These are phyloP conservation scores for Bombycilla garrulus DNA, from an alignment of 2,113 vertebrate species.

Conservation along the genomic window DNA sequence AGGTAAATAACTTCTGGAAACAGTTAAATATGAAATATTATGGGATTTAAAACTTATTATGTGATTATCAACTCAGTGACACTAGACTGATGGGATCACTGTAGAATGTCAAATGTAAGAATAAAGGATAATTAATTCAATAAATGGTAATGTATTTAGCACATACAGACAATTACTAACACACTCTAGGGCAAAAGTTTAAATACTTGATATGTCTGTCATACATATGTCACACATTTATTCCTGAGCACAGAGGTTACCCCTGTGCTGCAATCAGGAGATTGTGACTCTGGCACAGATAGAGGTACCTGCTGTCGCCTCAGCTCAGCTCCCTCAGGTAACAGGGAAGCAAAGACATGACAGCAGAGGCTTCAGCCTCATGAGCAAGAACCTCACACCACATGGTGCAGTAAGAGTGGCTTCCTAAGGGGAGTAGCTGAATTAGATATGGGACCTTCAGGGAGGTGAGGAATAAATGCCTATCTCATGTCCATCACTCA, in stretches of 20 bases:
- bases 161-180: slow-evolving; percentile 1
- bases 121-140: slow-evolving; percentile 50
- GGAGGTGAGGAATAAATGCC: neutral
- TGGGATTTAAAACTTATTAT: slow-evolving; percentile 7
- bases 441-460: neutral
- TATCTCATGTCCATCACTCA: neutral
- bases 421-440: neutral
- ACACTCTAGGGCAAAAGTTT: slow-evolving; percentile 7
- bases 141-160: slow-evolving; percentile 14
- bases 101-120: neutral
- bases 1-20: slow-evolving; percentile 3
- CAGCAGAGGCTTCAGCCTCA: neutral
- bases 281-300: neutral
- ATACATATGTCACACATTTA: neutral
- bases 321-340: neutral
- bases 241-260: neutral
- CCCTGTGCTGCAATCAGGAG: neutral
- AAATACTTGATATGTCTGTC: neutral
- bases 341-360: neutral
- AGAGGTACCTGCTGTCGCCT: neutral
- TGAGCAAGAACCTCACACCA: neutral
- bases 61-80: slow-evolving; percentile 2
- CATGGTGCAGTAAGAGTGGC: neutral
- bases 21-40: neutral
- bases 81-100: neutral